These are phyloP conservation scores for Sarcophaga peregrina DNA, from an alignment of 1,140 invertebrate species.

Conservation along the genomic window DNA sequence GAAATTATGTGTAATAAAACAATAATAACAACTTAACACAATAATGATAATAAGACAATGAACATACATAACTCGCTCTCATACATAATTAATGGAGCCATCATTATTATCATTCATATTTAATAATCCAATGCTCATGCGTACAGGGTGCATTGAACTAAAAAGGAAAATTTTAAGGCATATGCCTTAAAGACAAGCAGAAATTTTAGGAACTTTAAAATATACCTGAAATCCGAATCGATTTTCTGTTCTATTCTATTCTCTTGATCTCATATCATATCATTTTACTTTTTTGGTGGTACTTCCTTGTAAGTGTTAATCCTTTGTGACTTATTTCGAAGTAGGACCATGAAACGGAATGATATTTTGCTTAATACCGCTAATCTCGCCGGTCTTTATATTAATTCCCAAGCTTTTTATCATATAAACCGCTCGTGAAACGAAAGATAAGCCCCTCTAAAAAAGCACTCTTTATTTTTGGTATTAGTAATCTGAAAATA, in stretches of 20 bases:
- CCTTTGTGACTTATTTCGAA: too few species aligned
- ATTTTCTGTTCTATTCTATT: background rate
- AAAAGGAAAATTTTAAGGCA: background rate
- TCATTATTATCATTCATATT: background rate
- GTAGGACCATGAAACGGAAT: too few species aligned
- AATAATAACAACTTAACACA: background rate
- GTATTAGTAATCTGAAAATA: too few species aligned
- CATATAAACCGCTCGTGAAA: too few species aligned
- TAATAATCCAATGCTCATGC: slow-evolving; percentile 11
- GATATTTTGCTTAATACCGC: too few species aligned
- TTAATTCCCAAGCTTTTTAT: too few species aligned
- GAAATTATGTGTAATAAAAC: background rate
- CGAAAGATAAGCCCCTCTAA: too few species aligned
- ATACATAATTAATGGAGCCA: slow-evolving; percentile 2
- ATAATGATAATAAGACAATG: background rate
- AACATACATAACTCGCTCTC: background rate
- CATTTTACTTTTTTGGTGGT: too few species aligned
- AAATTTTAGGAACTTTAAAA: background rate
- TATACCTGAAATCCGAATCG: background rate
- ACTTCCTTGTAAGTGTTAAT: too few species aligned
- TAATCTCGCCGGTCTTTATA: too few species aligned
- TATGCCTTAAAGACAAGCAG: background rate
- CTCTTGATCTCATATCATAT: too few species aligned
- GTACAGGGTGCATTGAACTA: slow-evolving; percentile 12
- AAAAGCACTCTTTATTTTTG: too few species aligned